These are phyloP conservation scores for Troglohyphantes excavatus DNA, from an alignment of 2,888 invertebrate species.

Conservation along the genomic window DNA sequence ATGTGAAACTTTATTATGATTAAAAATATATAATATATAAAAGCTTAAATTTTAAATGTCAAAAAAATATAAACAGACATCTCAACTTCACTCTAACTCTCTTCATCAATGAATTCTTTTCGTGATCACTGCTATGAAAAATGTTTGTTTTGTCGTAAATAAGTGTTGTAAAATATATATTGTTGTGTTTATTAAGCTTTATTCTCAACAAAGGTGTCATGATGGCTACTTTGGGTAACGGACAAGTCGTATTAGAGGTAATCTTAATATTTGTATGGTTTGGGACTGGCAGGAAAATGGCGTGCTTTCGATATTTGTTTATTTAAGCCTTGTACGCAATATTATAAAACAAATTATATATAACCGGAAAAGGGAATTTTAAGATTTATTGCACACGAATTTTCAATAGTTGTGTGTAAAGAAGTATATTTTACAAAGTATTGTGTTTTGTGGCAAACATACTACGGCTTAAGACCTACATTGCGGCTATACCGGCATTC, in stretches of 20 bases:
- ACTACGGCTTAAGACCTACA: too few relatives aligned
- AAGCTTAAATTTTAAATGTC: neutral
- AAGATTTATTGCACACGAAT: too few relatives aligned
- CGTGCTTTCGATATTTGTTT: neutral
- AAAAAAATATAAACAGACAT: neutral
- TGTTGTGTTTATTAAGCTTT: neutral
- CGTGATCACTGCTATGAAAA: neutral
- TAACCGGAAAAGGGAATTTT: neutral
- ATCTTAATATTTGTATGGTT: neutral
- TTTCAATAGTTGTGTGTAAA: too few relatives aligned
- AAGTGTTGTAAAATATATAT: neutral
- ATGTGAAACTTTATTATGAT: too few relatives aligned
- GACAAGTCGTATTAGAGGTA: slow-evolving; percentile 51
- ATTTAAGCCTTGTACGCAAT: slow-evolving; percentile 15
- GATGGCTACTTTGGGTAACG: slow-evolving; percentile 54
- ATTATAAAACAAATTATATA: neutral
- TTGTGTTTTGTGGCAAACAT: too few relatives aligned
- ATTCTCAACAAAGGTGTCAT: neutral
- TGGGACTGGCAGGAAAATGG: neutral
- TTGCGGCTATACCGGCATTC: too few relatives aligned
- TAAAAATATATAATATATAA: too few relatives aligned
- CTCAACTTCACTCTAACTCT: neutral
- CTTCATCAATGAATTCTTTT: neutral
- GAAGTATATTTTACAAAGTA: too few relatives aligned
- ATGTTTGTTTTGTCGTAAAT: neutral